These are phyloP conservation scores for Panurus biarmicus DNA, from an alignment of 2,113 vertebrate species.

Conservation along the genomic window DNA sequence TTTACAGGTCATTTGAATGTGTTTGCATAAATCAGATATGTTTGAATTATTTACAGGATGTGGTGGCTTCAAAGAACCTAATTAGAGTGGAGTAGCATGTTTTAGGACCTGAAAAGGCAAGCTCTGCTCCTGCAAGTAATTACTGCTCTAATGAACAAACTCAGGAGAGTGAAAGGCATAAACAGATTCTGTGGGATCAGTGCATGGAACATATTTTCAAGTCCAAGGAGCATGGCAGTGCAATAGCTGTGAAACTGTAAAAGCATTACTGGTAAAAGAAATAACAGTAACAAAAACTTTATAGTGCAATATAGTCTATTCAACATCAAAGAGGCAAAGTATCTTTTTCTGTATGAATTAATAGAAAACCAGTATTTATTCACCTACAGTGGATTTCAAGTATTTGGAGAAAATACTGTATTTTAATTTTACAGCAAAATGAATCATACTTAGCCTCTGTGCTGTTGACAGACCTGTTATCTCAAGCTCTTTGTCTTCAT, in stretches of 20 bases:
- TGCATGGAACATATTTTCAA: not conserved
- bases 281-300: not conserved
- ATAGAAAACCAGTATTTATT: not conserved
- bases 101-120: slow-evolving; percentile 11
- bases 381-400: not conserved
- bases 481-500: slow-evolving; percentile 1
- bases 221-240: not conserved
- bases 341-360: not conserved
- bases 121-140: slow-evolving; percentile 11
- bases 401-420: not conserved
- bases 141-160: slow-evolving; percentile 21
- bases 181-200: not conserved
- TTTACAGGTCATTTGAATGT: not conserved
- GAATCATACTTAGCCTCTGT: not conserved
- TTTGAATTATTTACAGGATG: slow-evolving; percentile 46
- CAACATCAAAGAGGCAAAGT: not conserved
- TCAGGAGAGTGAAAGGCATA: not conserved
- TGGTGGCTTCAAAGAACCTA: slow-evolving; percentile 24
- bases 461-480: not conserved
- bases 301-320: not conserved
- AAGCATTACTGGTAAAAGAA: not conserved
- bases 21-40: not conserved
- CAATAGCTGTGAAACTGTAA: not conserved
- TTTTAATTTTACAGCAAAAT: slow-evolving; percentile 11
- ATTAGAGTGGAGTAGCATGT: not conserved